Evolutionary conservation across 2,888 invertebrate species (phyloP), one percentile per base, ranked within the genome.

Genomic region (Choristoneura rosaceana): DNA sequence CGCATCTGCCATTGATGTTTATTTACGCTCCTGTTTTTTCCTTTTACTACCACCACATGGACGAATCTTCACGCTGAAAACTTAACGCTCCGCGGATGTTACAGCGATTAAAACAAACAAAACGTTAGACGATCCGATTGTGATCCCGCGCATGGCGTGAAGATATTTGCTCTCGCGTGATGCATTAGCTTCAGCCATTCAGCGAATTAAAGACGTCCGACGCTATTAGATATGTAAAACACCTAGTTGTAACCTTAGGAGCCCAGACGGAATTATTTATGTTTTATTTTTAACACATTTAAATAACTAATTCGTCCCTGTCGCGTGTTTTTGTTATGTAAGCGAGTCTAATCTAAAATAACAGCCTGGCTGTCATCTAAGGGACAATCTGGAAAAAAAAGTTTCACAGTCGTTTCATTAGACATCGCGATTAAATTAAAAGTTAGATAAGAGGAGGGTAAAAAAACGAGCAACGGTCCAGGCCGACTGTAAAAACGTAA

Each of bases 401-500:
- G 74, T 75, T 71, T 71, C 67, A 74, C 73, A 68, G 75, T 73
- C 77, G 77, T 83, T 87, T 84, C 84, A 85, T 86, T 88, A 73
- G 73, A 73, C 68, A 89, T 85, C 87, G 82, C 81, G 80, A 85
- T 84, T 82, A 84, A 91, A 91, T 91, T 89, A 88, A 90, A 90
- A 86, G 84, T 84, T 84, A 80, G 89, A 91, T 90, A 89, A 89
- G 82, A 83, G 81, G 69, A 68, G 80, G 80, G 73, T 55, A 55
- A 83, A 83, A 82, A 83, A 80, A 77, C 78, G 78, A 79, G 77
- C 78, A 75, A 78, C 78, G 79, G 76, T 78, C 77, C 82, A 77
- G 78, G 81, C 81, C 81, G 85, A 84, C 88, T 88, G 87, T 88
- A 90, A 90, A 91, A 92, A 91, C 87, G 90, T 89, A 86, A 93